Percentiles rank a stretch among this genome's conserved stretches.
Evolutionary conservation across 2,113 vertebrate genomes (phyloP).

Genomic region (Cavia aperea): DNA sequence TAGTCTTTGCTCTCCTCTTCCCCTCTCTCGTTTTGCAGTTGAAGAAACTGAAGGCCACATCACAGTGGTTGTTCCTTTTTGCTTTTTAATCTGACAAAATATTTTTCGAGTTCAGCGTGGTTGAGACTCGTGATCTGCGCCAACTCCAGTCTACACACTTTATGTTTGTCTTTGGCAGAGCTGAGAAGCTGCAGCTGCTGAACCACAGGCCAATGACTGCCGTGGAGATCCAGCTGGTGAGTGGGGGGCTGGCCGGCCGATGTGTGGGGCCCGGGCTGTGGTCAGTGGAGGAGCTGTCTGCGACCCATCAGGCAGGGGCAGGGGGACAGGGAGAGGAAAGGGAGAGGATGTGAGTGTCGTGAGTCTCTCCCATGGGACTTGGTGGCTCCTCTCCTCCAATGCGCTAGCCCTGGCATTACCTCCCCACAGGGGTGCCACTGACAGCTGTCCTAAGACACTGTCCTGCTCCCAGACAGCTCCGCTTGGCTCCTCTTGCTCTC

Average conservation of each 20-base stretch:
- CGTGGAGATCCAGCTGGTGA: slow-evolving; percentile 96
- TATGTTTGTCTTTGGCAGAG: slow-evolving; percentile 77
- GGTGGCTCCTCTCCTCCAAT: not conserved
- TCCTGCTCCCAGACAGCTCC: not conserved
- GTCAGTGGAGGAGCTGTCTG: too few species aligned
- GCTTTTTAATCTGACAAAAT: not conserved
- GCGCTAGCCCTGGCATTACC: not conserved
- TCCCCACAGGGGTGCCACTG: not conserved
- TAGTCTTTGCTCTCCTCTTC: not conserved
- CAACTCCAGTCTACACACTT: slow-evolving; percentile 5
- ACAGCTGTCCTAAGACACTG: not conserved
- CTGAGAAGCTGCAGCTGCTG: slow-evolving; percentile 94
- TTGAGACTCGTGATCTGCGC: not conserved
- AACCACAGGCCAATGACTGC: slow-evolving; percentile 95
- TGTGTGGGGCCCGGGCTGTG: not conserved
- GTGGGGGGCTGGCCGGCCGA: slow-evolving; percentile 45
- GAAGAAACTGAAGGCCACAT: not conserved
- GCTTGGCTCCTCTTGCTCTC: not conserved
- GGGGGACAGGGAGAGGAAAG: not conserved
- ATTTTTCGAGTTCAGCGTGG: not conserved
- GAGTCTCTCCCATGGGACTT: too few species aligned
- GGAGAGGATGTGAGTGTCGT: not conserved
- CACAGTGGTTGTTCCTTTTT: not conserved
- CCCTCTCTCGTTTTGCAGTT: not conserved
- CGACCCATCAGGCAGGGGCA: not conserved